Evolutionary conservation across 2,888 invertebrate genomes (phyloP), one percentile per base, ranked within the genome.

Genomic region (Hirtodrosophila cameraria): DNA sequence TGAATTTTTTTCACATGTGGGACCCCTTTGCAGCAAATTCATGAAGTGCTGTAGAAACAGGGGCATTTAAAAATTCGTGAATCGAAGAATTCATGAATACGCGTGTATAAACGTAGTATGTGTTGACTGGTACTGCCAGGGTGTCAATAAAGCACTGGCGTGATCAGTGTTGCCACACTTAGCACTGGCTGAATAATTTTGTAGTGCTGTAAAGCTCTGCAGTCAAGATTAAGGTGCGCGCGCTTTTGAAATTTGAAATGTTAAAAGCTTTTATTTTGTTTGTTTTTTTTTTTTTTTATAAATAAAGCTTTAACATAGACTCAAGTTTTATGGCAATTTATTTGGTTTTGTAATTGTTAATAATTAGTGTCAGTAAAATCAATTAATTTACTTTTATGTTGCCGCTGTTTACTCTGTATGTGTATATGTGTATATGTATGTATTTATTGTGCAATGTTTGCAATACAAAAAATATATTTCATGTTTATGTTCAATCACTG

Each of bases 361-460:
- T 49, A 66, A 70, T 70, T 70, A 55, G 52, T 41, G 38, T 15
- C 43, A 25, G 36, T 38, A 9, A 72, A 50, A 53, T 50, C 53
- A 53, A 62, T 67, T 33, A 49, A 66, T 35, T 20, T 20, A 23
- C 49, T 67, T 72, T 61, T 6, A 62, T 53, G 53, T 39, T 11
- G 35, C 53, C 53, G 50, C 58, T 33, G 42, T 11, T 12, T 45
- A 55, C 38, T 31, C 41, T 25, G 42, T 11, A 38, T 48, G n/a
- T n/a, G n/a, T 18, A 23, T 1, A 23, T 3, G 0, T 23, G 6
- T 23, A 8, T 8, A 23, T n/a, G n/a, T 23, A 18, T 4, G 18
- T 18, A 45, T 43, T 12, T 38, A 31, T 58, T 64, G 18, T 20
- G 50, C 13, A 71, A n/a, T n/a, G n/a, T n/a, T n/a, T n/a, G n/a